Evolutionary conservation across 2,113 vertebrate species (phyloP), one percentile per base, ranked within the genome.

Genomic region (Arothron firmamentum): DNA sequence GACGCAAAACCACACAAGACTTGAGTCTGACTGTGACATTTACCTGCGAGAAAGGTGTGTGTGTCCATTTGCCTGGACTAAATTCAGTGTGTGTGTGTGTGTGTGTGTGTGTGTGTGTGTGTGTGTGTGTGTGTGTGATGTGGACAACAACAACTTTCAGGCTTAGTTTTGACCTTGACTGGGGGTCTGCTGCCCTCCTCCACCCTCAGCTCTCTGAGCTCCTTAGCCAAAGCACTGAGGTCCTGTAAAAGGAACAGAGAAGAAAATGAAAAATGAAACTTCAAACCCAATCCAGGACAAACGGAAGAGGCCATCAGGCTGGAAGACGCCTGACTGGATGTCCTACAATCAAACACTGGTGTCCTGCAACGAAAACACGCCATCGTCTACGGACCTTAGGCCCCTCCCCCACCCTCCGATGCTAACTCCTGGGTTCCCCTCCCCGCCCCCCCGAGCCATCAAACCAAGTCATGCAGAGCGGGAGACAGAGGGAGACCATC

Each of bases 221-320:
- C 96, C 88, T 97, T 98, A 42, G 95, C 96, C 85, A 98, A 85
- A 3, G 96, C 96, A 62, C 94, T 98, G 83, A 98, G 91, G 71
- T 98, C 96, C 96, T 98, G 70, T 2, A 25, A 31, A 20, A 31
- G 72, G 19, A 78, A 21, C 65, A 25, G 53, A 34, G 21, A 14
- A 64, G 9, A 77, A 74, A 61, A 52, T 11, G 18, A 49, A 49
- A 10, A 18, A 19, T 3, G 3, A 45, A 45, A 45, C 12, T 21
- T 64, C 12, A 14, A 18, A 50, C 48, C 46, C 25, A 28, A 60
- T 68, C 31, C 72, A 63, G 67, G 8, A 72, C 41, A 48, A 6
- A 28, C 49, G 56, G 2, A 5, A 46, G 11, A 46, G 52, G 25
- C 23, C 60, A 68, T 63, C 58, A 53, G 46, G 16, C 65, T 31